Evolutionary conservation across 2,113 vertebrate genomes (phyloP), one percentile per base, ranked within the genome.

Genomic region (Callionymus lyra): DNA sequence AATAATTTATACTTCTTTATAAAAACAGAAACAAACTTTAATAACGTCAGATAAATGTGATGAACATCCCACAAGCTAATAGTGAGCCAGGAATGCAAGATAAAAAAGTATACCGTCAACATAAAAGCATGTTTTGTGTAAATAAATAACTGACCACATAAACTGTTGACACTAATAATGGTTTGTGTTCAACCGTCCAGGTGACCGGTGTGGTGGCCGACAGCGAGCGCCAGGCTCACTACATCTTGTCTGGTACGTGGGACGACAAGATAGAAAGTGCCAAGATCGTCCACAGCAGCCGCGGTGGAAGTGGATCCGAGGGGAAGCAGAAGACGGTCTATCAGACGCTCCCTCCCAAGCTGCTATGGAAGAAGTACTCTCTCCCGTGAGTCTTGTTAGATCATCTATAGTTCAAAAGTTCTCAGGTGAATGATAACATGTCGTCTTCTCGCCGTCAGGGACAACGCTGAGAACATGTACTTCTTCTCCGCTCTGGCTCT

Each of bases 381-480:
- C 86, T 99, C 12, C 94, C 93, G 94, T 99, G 86, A 89, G 93
- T 74, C 21, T 8, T 8, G 21, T 27, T 8, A 27, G 21, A 8
- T 27, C 21, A 27, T n/a, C n/a, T n/a, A n/a, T n/a, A n/a, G n/a
- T n/a, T n/a, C n/a, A n/a, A n/a, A n/a, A n/a, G n/a, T n/a, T n/a
- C n/a, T n/a, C n/a, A n/a, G n/a, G n/a, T 27, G 21, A 27, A 27
- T 4, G 21, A 8, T 27, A n/a, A n/a, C n/a, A 8, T 27, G 21
- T 5, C 4, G 4, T 27, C 21, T 27, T 4, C 21, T 27, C 4
- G 13, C 17, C 0, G 0, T 1, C 74, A 98, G 95, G 68, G 92
- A 93, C 6, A 97, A 99, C 0, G 91, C 95, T 0, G 94, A 98
- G 81, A 95, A 96, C 83, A 99, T 99, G 94, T 99, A 99, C 55